Conservation (phyloP, 64 coral and sea anemone genomes). For the Dendrophyllia cribrosa region DNA sequence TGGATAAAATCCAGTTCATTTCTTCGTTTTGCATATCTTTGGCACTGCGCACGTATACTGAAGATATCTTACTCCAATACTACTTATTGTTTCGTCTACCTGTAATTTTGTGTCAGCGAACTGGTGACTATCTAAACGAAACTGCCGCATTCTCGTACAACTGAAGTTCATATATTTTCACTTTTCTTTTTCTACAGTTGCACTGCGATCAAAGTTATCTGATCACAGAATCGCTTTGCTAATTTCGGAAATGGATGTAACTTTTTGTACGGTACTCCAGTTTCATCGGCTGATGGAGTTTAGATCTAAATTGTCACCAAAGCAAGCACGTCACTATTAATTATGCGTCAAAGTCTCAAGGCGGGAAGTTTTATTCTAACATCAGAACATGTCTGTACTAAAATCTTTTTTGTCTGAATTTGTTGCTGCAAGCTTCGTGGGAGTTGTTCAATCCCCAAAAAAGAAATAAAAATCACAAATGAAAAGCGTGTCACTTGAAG, state of each 20-base stretch:
- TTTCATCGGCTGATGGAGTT: neutral
- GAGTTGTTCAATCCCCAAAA: too few species aligned
- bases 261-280: neutral
- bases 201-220: too few species aligned
- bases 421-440: neutral
- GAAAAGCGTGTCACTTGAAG: too few species aligned
- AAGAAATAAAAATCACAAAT: too few species aligned
- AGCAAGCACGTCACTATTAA: conserved; percentile 5
- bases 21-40: neutral
- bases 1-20: neutral
- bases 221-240: neutral
- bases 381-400: neutral
- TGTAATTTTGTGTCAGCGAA: neutral
- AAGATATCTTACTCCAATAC: conserved; percentile 11
- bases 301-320: conserved; percentile 19
- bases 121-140: neutral
- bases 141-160: neutral
- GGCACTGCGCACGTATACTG: neutral
- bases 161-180: neutral
- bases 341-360: conserved; percentile 11
- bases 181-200: neutral
- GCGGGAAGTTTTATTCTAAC: neutral
- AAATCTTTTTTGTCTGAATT: neutral
- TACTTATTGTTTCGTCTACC: neutral
- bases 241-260: neutral